Conservation (phyloP, 2,113 vertebrate species). For the Cyphomyrus plagiostoma region DNA sequence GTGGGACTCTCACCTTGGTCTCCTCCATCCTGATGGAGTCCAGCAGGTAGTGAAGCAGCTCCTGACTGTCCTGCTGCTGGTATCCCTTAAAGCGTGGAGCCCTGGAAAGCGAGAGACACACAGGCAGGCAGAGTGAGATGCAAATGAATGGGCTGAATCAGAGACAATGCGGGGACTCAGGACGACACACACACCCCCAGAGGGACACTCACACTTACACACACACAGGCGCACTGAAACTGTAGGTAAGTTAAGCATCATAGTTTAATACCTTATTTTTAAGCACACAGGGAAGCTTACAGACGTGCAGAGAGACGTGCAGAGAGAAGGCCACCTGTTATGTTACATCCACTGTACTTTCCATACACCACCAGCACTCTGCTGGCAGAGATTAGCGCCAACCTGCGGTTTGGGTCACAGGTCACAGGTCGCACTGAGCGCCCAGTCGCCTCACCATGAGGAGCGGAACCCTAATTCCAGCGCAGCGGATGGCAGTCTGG, state of each 20-base stretch:
- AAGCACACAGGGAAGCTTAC: not conserved
- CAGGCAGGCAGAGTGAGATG: not conserved
- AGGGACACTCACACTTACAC: not conserved
- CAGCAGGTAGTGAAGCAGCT: constrained; percentile 89
- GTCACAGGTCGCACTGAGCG: not conserved
- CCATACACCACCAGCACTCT: not conserved
- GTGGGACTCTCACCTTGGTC: constrained; percentile 72
- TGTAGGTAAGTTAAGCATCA: not conserved
- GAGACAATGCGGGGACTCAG: not conserved
- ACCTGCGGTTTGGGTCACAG: not conserved
- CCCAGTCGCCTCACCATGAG: not conserved
- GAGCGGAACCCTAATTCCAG: constrained; percentile 36
- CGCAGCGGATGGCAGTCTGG: constrained; percentile 47
- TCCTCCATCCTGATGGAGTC: constrained; percentile 92
- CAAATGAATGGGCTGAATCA: not conserved
- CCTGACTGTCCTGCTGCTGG: constrained; percentile 97
- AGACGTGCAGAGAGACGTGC: not conserved
- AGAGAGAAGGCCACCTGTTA: not conserved
- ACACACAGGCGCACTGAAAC: not conserved
- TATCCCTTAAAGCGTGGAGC: constrained; percentile 95
- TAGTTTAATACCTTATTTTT: not conserved
- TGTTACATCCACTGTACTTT: not conserved
- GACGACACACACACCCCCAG: not conserved
- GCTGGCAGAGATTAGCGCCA: not conserved
- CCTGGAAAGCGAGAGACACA: constrained; percentile 48